Evolutionary conservation across 1,140 invertebrate genomes (phyloP), one percentile per base, ranked within the genome.

Genomic region (Drosophila mauritiana): DNA sequence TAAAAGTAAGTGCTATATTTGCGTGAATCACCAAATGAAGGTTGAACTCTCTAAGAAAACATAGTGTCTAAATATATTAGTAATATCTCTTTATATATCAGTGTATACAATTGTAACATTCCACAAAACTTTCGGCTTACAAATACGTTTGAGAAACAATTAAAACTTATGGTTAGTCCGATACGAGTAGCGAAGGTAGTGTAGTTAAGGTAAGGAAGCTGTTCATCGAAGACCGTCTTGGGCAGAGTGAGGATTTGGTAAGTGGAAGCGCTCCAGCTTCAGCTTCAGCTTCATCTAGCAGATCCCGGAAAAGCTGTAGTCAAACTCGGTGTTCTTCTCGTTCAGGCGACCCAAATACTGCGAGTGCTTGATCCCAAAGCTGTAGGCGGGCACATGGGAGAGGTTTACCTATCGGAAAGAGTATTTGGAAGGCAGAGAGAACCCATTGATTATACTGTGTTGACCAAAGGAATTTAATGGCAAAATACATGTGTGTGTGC

Each of bases 281-380:
- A 92, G 25, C 25, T 27, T 27, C 25, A 27, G 25, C 25, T 22
- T 22, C 20, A 22, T 31, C 31, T 31, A 31, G 64, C 91, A 92
- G 20, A 92, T 91, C 27, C 90, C 91, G 45, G 90, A 91, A 48
- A 91, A 91, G 40, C 88, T 80, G 5, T 76, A 86, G 51, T 91
- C 90, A 27, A 59, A 84, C 40, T 88, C 79, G 39, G 58, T 57
- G 12, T 83, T 84, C 69, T 81, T 77, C 65, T 92, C 91, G 45
- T 80, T 90, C 51, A 96, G 92, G 68, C 95, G 95, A 51, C 96
- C 96, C 64, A 96, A 94, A 80, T 97, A 96, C 39, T 95, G 95
- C 1, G 97, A 97, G 92, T 98, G 97, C 85, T 96, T 96, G 73
- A 98, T 97, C 48, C 97, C 97, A 92, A 98, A 98, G 64, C 95